phyloP scores from a whole-genome alignment of 2,888 invertebrate species.

The Sepiola atlantica region DNA sequence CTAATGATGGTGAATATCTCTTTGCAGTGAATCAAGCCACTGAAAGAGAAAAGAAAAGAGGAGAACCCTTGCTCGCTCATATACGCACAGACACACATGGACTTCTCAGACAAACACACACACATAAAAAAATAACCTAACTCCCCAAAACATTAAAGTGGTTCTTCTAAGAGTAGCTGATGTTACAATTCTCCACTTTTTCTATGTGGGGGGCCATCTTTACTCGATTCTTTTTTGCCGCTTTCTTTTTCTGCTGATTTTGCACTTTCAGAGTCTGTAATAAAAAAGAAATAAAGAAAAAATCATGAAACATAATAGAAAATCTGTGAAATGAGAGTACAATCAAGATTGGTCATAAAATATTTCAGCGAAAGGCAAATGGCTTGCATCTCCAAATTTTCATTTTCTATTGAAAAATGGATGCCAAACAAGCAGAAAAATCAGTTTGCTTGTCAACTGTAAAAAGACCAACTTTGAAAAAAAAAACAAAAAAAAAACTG shows the following conservation, averaged over 20 bases:
- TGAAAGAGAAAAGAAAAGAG: neutral
- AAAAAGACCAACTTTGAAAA: too few species aligned
- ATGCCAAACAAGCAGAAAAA: too few species aligned
- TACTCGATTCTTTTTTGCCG: neutral
- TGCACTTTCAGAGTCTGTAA: constrained; percentile 1
- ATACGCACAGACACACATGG: neutral
- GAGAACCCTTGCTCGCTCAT: neutral
- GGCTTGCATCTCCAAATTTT: too few species aligned
- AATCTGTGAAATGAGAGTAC: too few species aligned
- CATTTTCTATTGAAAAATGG: too few species aligned
- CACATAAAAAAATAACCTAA: neutral
- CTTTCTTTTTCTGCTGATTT: neutral
- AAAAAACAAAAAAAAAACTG: too few species aligned
- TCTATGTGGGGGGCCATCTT: constrained; percentile 22
- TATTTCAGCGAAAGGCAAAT: too few species aligned
- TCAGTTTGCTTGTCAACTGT: too few species aligned
- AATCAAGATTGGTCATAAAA: too few species aligned
- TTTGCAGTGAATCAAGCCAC: neutral
- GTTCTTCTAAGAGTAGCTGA: neutral
- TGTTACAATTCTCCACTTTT: constrained; percentile 41
- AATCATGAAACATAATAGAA: too few species aligned
- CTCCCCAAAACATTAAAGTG: neutral
- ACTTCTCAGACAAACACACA: neutral
- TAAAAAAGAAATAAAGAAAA: too few species aligned
- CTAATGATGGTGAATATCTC: neutral